phyloP scores from a whole-genome alignment of 2,113 vertebrate species.

The Colistium nudipinnis region DNA sequence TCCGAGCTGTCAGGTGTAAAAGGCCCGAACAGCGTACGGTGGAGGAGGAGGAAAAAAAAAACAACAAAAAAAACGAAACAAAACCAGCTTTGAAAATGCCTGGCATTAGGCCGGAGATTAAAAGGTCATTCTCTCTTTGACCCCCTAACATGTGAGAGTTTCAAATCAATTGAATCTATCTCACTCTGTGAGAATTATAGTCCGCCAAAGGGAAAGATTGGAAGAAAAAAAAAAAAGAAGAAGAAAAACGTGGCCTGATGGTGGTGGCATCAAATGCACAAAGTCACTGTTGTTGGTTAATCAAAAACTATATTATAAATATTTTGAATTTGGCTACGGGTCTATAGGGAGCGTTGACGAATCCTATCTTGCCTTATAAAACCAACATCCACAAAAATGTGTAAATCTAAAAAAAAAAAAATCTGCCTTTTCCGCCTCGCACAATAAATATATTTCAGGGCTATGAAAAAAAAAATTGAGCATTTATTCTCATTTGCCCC shows the following conservation, averaged over 20 bases:
- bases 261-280: no score
- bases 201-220: no score
- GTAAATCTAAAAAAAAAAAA: neutral
- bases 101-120: neutral
- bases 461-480: neutral
- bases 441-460: neutral
- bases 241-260: no score
- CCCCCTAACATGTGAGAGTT: neutral
- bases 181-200: no score
- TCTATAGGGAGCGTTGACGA: no score
- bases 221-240: no score
- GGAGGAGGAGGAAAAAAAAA: neutral
- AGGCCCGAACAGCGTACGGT: neutral
- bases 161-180: neutral
- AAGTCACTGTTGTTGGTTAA: no score
- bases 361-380: neutral
- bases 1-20: constrained; percentile 14
- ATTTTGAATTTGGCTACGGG: no score
- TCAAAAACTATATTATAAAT: no score
- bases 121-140: neutral
- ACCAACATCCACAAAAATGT: no score
- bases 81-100: neutral
- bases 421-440: neutral
- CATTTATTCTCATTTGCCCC: constrained; percentile 9
- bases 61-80: neutral